A percentile compares a stretch with the other conserved stretches of the same genome.
Conservation (phyloP, 2,113 vertebrate species). For the Chaetorhynchus papuensis region DNA sequence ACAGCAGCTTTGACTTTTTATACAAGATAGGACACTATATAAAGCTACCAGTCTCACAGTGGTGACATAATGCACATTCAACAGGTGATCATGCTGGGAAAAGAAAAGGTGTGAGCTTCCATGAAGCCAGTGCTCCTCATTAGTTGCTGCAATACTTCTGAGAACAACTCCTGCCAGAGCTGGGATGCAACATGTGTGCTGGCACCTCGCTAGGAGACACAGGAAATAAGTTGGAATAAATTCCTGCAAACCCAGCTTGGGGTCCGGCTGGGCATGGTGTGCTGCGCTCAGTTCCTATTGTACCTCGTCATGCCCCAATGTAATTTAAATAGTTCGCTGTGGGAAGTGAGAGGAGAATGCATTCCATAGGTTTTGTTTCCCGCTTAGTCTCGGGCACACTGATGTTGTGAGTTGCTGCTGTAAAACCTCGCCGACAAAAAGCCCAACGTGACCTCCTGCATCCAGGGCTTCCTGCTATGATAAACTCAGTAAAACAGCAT, state of each 20-base stretch:
- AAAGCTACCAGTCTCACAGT: neutral
- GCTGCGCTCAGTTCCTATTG: neutral
- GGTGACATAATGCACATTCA: neutral
- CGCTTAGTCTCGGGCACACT: neutral
- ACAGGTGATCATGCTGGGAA: constrained; percentile 11
- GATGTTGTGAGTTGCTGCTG: neutral
- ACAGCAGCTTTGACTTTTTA: neutral
- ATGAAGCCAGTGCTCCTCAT: neutral
- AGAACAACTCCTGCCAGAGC: neutral
- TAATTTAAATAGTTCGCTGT: neutral
- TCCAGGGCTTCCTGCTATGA: constrained; percentile 1
- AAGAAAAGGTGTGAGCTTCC: constrained; percentile 6
- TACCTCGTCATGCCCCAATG: neutral
- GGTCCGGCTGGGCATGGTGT: neutral
- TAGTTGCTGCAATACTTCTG: neutral
- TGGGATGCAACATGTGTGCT: neutral
- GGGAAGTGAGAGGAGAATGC: neutral
- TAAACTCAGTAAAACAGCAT: neutral
- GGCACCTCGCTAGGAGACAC: neutral
- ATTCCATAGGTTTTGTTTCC: neutral
- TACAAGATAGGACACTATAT: neutral
- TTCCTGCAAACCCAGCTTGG: neutral
- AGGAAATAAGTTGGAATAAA: neutral
- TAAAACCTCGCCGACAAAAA: neutral
- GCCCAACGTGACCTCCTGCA: neutral